Base-by-base conservation (phyloP, 2,797 vertebrate genomes). In the Silurus aristotelis region DNA sequence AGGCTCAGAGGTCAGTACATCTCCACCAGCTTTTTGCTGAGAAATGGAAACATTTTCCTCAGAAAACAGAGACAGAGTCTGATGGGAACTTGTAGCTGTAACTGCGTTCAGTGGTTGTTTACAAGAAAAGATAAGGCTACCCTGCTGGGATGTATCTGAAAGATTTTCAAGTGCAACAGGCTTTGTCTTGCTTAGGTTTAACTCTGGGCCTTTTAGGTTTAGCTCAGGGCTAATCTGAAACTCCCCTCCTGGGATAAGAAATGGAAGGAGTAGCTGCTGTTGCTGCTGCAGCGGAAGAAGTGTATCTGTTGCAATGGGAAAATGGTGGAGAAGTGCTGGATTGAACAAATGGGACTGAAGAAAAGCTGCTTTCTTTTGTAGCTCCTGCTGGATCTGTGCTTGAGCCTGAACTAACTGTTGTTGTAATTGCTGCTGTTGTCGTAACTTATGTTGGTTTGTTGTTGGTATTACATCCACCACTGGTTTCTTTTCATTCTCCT, bases 261-360 rank as follows among this genome's bases (percentile, higher is more conserved):
- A 99, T 0, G 98, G 98, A 81, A 99, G 95, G 82, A 99, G 92
- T 85, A 99, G 95, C 84, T 99, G 98, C 90, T 99, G 98, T 90
- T 99, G 98, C 89, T 99, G 96, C 89, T 97, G 96, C 61, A 97
- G 92, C 93, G 97, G 94, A 87, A 97, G 92, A 81, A 99, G 94
- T 83, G 96, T 96, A 89, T 99, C 98, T 0, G 96, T 93, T 72
- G 96, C 96, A 92, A 99, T 95, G 0, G 98, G 96, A 87, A 99
- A 96, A 90, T 98, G 97, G 1, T 98, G 97, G 12, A 99, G 91
- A 89, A 98, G 95, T 71, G 96, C 94, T 78, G 96, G 96, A 90
- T 95, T 97, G 87, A 97, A 97, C 31, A 97, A 92, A 92, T 99
- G 98, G 19, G 98, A 97, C 93, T 99, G 98, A 83, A 99, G 94